Conservation (phyloP, 2,797 vertebrate species). For the Corythornis leucogaster region DNA sequence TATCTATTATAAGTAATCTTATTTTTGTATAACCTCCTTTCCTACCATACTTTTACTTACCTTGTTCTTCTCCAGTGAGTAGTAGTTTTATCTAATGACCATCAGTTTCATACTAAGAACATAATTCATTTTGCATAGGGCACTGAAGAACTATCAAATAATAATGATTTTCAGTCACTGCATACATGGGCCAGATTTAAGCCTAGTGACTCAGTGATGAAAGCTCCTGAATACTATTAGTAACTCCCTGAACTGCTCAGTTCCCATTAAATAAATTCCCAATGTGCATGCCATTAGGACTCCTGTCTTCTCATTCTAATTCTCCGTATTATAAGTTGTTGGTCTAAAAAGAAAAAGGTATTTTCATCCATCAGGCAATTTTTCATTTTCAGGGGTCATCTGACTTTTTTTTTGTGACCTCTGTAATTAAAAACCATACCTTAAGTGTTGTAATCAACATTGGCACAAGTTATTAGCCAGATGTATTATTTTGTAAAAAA, state of each 20-base stretch:
- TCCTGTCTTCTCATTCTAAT: background rate
- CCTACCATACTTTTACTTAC: background rate
- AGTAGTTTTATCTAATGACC: constrained; percentile 38
- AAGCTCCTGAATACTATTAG: constrained; percentile 7
- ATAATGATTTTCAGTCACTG: constrained; percentile 29
- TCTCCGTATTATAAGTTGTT: background rate
- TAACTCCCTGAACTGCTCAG: background rate
- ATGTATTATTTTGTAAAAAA: background rate
- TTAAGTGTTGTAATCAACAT: background rate
- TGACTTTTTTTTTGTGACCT: background rate
- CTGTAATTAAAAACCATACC: background rate
- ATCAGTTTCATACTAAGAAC: background rate
- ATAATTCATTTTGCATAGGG: constrained; percentile 27
- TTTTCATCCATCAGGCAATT: background rate
- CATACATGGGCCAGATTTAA: background rate
- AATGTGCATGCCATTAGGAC: background rate
- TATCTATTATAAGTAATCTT: background rate
- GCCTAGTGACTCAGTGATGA: background rate
- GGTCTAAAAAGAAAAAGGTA: constrained; percentile 38
- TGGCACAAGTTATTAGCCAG: background rate
- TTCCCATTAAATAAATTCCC: background rate
- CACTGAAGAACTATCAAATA: constrained; percentile 40
- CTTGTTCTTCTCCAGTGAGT: background rate
- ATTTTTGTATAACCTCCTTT: background rate
- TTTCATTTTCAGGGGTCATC: background rate